phyloP scores from a whole-genome alignment of 1,140 invertebrate species.

The Oreohelix idahoensis region DNA sequence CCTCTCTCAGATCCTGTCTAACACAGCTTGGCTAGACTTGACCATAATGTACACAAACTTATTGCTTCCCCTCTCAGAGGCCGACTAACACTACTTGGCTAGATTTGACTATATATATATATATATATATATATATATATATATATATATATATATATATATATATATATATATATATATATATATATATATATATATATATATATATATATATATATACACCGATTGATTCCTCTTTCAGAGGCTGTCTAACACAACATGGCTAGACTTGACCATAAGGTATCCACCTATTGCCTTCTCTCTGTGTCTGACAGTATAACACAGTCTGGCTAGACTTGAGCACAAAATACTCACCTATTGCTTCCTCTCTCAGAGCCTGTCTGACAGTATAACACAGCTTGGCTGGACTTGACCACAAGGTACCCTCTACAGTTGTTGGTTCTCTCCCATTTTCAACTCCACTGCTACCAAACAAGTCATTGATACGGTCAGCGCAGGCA shows the following conservation, averaged over 20 bases:
- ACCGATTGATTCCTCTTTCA: conserved; percentile 78
- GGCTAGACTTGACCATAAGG: conserved; percentile 73
- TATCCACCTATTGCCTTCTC: too few species aligned
- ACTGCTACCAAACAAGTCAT: conserved; percentile 75
- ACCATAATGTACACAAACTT: conserved; percentile 65
- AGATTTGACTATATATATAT: conserved; percentile 75
- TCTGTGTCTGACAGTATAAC: too few species aligned
- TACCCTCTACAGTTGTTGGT: conserved; percentile 49
- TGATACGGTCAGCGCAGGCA: conserved; percentile 76
- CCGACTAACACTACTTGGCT: conserved; percentile 78
- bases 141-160: too few species aligned
- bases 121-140: too few species aligned
- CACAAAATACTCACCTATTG: conserved; percentile 74
- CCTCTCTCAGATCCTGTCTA: too few species aligned
- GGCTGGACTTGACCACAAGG: conserved; percentile 73
- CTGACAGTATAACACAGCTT: conserved; percentile 78
- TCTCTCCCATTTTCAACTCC: conserved; percentile 41
- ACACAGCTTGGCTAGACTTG: too few species aligned
- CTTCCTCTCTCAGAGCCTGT: conserved; percentile 77
- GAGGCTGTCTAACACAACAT: conserved; percentile 78
- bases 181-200: too few species aligned
- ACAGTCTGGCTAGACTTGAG: too few species aligned
- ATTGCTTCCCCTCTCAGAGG: conserved; percentile 77
- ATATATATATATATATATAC: too few species aligned
- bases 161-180: too few species aligned